Evolutionary conservation across 1,140 invertebrate genomes (phyloP).

Genomic region (Diabrotica undecimpunctata): DNA sequence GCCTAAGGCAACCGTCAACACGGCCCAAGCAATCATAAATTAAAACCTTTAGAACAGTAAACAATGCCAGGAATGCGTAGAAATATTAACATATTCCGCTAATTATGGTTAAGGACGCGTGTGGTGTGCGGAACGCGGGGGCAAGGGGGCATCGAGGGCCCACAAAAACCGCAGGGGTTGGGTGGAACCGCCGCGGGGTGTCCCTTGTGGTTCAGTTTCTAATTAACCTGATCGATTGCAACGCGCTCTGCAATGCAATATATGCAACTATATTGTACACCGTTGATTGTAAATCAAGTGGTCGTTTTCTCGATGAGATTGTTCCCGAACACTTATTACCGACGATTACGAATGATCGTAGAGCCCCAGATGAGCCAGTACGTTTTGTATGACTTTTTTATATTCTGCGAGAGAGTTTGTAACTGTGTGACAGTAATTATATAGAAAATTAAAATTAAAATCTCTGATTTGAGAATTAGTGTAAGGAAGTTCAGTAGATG

Average conservation of each 20-base stretch:
- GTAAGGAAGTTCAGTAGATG: too few relatives aligned
- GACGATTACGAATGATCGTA: too few relatives aligned
- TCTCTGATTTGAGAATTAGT: too few relatives aligned
- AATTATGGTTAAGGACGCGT: conserved; percentile 27
- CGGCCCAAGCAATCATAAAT: background rate
- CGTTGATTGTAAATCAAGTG: conserved; percentile 27
- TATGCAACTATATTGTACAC: conserved; percentile 27
- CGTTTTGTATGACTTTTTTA: too few relatives aligned
- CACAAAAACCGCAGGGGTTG: conserved; percentile 23
- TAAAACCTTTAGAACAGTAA: background rate
- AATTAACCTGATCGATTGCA: conserved; percentile 37
- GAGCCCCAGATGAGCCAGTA: too few relatives aligned
- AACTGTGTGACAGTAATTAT: too few relatives aligned
- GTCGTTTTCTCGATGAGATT: conserved; percentile 12
- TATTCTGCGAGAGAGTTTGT: too few relatives aligned
- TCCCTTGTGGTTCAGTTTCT: conserved; percentile 29
- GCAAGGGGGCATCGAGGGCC: conserved; percentile 21
- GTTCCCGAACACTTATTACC: background rate
- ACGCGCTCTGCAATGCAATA: conserved; percentile 15
- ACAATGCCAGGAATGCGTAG: conserved; percentile 20
- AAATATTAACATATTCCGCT: conserved; percentile 32
- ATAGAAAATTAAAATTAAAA: too few relatives aligned
- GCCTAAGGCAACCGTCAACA: too few relatives aligned
- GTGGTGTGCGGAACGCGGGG: conserved; percentile 8
- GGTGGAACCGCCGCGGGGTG: conserved; percentile 26